phyloP scores from a whole-genome alignment of 2,113 vertebrate species.

The Rhinopomastus cyanomelas region DNA sequence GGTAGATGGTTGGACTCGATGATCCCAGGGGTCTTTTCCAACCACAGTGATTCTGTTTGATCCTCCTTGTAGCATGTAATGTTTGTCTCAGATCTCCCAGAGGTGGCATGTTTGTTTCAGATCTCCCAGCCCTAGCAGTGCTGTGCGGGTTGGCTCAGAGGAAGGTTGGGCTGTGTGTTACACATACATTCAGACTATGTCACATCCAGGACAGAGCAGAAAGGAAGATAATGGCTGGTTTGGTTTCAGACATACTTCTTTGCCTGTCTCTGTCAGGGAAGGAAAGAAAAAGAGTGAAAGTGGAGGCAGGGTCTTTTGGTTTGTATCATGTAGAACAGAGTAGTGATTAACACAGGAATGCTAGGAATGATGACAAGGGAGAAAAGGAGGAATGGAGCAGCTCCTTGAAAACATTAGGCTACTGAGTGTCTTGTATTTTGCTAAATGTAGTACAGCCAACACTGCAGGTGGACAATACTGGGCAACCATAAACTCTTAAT shows the following conservation, averaged over 20 bases:
- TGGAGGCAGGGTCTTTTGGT: neutral
- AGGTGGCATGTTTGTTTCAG: neutral
- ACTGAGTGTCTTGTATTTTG: slow-evolving; percentile 56
- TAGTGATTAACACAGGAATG: fast-evolving
- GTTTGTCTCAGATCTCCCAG: neutral
- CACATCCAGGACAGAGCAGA: neutral
- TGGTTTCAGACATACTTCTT: neutral
- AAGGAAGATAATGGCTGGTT: neutral
- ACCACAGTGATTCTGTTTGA: too few species aligned
- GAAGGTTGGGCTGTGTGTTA: neutral
- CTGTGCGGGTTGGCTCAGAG: neutral
- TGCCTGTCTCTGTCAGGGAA: neutral
- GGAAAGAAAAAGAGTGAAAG: neutral
- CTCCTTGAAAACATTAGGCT: neutral
- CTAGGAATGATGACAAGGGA: neutral
- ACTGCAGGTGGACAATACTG: neutral
- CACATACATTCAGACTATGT: too few species aligned
- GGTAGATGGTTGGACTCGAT: too few species aligned
- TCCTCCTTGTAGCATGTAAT: neutral
- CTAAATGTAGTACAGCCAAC: neutral
- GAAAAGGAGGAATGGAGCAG: neutral
- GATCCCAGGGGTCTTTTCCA: too few species aligned
- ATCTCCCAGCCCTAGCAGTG: neutral
- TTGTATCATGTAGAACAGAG: fast-evolving
- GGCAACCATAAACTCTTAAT: neutral